These are phyloP conservation scores for Loris lydekkerianus DNA, from an alignment of 2,797 vertebrate genomes.

Conservation along the genomic window DNA sequence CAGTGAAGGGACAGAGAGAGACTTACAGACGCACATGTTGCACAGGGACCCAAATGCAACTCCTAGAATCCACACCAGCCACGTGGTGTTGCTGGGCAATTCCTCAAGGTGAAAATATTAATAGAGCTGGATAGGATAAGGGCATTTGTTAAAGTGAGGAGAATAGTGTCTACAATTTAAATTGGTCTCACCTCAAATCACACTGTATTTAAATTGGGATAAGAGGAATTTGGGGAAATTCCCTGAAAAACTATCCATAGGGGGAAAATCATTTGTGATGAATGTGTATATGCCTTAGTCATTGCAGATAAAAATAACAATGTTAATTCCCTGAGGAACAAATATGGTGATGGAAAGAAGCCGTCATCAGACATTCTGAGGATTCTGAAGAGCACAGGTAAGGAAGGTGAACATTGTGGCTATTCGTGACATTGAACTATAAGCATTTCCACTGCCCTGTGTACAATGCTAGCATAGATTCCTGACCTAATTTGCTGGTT, in stretches of 20 bases:
- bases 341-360: conserved; percentile 60
- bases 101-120: no score
- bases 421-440: not conserved
- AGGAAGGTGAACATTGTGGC: not conserved
- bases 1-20: conserved; percentile 25
- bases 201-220: not conserved
- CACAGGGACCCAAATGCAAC: not conserved
- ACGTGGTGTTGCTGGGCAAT: not conserved
- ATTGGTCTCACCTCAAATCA: not conserved
- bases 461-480: not conserved
- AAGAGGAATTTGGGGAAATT: conserved; percentile 7
- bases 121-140: not conserved
- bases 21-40: not conserved
- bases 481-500: not conserved
- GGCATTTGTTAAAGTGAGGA: not conserved
- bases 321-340: conserved; percentile 20
- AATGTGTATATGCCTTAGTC: conserved; percentile 31
- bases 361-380: not conserved
- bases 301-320: conserved; percentile 19
- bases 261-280: not conserved
- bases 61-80: not conserved
- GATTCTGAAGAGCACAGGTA: not conserved
- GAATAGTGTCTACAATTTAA: not conserved
- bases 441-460: not conserved
- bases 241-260: not conserved